Conservation (phyloP, 2,797 vertebrate species). For the Onychomys arenicola region DNA sequence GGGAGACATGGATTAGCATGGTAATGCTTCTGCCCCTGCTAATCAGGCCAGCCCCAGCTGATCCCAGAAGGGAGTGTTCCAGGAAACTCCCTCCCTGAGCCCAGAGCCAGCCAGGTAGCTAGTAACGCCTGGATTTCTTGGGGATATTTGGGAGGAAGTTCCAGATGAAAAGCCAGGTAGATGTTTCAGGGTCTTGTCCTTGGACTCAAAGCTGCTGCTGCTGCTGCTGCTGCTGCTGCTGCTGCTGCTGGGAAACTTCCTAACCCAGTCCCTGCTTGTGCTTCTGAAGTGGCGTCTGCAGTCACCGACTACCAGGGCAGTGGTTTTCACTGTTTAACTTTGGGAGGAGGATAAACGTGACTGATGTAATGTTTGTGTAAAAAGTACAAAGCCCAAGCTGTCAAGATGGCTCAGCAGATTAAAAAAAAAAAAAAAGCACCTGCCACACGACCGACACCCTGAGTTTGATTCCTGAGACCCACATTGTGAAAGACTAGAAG, state of each 20-base stretch:
- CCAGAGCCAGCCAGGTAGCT: slow-evolving; percentile 71
- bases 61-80: slow-evolving; percentile 72
- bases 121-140: not conserved
- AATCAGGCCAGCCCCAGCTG: slow-evolving; percentile 85
- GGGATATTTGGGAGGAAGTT: not conserved
- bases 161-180: not conserved
- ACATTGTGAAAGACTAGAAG: not conserved
- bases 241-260: not conserved
- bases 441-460: not conserved
- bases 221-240: no score
- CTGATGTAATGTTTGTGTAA: no score
- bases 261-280: rapidly evolving
- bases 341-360: not conserved
- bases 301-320: not conserved
- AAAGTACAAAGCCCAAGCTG: not conserved
- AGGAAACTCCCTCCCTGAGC: slow-evolving; percentile 65
- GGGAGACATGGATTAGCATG: slow-evolving; percentile 87
- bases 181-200: no score
- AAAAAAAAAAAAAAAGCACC: no score
- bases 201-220: no score
- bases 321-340: not conserved
- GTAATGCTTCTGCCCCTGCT: slow-evolving; percentile 87
- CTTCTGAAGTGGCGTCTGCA: not conserved
- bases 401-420: not conserved
- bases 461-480: not conserved